Conservation (phyloP, 2,113 vertebrate species). For the Zeus faber region DNA sequence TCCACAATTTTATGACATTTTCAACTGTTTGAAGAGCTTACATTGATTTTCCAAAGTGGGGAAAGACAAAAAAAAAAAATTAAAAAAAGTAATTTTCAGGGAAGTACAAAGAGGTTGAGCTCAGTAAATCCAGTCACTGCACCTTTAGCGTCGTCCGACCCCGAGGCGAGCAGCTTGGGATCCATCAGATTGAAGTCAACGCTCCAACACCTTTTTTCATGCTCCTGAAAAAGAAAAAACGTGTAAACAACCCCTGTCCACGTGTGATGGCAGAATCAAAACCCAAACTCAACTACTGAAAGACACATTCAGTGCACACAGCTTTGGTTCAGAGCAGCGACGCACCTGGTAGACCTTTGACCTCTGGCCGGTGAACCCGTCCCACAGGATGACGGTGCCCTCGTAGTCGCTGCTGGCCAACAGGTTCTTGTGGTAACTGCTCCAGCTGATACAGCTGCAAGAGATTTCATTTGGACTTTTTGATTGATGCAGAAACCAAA, state of each 20-base stretch:
- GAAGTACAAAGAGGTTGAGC: no score
- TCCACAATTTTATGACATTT: no score
- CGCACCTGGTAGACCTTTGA: constrained; percentile 99
- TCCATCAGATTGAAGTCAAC: constrained; percentile 99
- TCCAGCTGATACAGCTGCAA: constrained; percentile 99
- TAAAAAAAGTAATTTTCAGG: no score
- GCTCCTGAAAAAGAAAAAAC: constrained; percentile 77
- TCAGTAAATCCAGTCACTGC: neutral
- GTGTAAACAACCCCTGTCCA: no score
- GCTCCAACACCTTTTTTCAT: constrained; percentile 99
- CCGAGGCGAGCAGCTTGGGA: constrained; percentile 96
- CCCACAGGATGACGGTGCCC: constrained; percentile 98
- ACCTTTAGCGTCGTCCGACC: constrained; percentile 99
- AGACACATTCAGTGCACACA: no score
- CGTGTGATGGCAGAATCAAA: neutral
- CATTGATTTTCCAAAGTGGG: no score
- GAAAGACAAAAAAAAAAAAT: no score
- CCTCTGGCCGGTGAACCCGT: constrained; percentile 96
- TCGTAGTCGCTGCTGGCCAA: constrained; percentile 99
- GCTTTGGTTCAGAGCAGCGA: no score
- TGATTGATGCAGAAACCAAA: no score
- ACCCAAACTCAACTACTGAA: no score
- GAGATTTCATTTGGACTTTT: no score
- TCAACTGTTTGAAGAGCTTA: no score
- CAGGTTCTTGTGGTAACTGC: constrained; percentile 98